A percentile compares a stretch with the other conserved stretches of the same genome.
Conservation (phyloP, 2,113 vertebrate species). For the Brachyhypopomus gauderio region DNA sequence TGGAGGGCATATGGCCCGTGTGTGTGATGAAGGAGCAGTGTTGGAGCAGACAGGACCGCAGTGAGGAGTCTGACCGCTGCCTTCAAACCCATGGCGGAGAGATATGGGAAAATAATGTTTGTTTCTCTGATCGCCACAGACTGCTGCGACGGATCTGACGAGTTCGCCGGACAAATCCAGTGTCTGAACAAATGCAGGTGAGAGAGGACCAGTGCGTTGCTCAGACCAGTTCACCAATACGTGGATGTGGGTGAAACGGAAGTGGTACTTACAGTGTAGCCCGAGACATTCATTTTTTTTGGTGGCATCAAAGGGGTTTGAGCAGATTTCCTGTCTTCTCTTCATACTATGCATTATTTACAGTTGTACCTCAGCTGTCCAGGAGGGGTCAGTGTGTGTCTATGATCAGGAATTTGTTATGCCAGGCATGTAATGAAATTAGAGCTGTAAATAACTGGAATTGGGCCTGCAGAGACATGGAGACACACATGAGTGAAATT, state of each 20-base stretch:
- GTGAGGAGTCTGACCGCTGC: too few relatives aligned
- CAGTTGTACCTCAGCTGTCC: neutral
- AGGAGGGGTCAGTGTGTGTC: slow-evolving; percentile 42
- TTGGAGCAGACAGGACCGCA: too few relatives aligned
- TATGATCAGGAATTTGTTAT: neutral
- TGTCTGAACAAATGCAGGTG: slow-evolving; percentile 3
- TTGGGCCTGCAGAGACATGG: slow-evolving; percentile 8
- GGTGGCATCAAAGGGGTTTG: too few relatives aligned
- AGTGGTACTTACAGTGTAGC: neutral
- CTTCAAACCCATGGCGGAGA: too few relatives aligned
- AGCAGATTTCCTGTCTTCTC: too few relatives aligned
- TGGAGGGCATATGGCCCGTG: too few relatives aligned
- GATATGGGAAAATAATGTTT: too few relatives aligned
- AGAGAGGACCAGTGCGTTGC: neutral
- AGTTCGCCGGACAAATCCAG: neutral
- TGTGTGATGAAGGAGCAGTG: too few relatives aligned
- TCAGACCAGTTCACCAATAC: neutral
- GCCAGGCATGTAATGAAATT: neutral
- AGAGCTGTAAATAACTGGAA: slow-evolving; percentile 1
- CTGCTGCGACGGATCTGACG: slow-evolving; percentile 13
- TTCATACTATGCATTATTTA: neutral
- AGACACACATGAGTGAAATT: neutral
- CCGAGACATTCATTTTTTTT: neutral
- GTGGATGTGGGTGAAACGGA: neutral
- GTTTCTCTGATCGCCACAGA: neutral